Conservation (phyloP, 1,140 invertebrate genomes). For the Mamestra configurata region DNA sequence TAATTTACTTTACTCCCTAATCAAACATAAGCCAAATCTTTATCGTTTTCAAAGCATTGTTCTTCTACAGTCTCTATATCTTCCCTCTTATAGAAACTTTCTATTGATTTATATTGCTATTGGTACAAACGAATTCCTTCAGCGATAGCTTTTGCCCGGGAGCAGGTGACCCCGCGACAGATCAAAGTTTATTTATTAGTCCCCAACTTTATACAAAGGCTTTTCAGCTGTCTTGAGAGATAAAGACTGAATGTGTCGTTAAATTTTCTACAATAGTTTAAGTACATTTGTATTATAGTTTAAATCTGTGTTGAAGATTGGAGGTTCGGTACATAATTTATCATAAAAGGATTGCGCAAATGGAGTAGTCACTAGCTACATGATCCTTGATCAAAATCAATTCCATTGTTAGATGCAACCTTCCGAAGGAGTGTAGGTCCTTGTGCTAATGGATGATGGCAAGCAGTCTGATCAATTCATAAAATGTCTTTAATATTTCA, state of each 20-base stretch:
- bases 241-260: constrained; percentile 37
- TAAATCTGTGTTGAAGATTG: not conserved
- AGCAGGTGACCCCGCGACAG: constrained; percentile 32
- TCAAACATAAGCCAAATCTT: not conserved
- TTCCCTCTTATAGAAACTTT: not conserved
- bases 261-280: constrained; percentile 32
- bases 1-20: not conserved
- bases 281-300: constrained; percentile 7
- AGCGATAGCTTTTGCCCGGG: constrained; percentile 6
- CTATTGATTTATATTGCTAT: constrained; percentile 34
- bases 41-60: not conserved
- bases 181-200: constrained; percentile 38
- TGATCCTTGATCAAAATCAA: constrained; percentile 24
- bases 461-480: not conserved
- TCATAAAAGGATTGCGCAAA: constrained; percentile 28
- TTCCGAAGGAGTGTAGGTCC: not conserved
- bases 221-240: constrained; percentile 28
- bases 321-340: constrained; percentile 29
- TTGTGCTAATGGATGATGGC: constrained; percentile 9
- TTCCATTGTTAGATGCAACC: constrained; percentile 27
- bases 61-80: not conserved
- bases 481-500: not conserved
- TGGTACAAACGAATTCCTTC: constrained; percentile 30
- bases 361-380: constrained; percentile 17
- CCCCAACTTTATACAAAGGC: constrained; percentile 34